A percentile compares a stretch with the other conserved stretches of the same genome.
These are phyloP conservation scores for Neodiprion pinetum DNA, from an alignment of 1,140 invertebrate species.

Conservation along the genomic window DNA sequence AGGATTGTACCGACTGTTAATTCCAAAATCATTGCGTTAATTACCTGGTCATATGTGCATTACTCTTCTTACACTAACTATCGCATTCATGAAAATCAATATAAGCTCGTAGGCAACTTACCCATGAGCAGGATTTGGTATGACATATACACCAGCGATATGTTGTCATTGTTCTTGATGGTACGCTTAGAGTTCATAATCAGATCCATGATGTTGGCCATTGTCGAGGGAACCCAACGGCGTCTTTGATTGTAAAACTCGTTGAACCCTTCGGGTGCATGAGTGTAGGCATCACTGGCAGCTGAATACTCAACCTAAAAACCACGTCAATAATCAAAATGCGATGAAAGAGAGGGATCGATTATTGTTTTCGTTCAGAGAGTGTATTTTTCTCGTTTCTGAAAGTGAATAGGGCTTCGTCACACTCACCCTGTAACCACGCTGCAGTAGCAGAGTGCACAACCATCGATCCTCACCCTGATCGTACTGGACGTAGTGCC, in stretches of 20 bases:
- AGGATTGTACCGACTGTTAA: constrained; percentile 78
- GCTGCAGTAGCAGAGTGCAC: constrained; percentile 84
- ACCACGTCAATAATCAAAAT: constrained; percentile 1
- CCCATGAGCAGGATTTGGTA: constrained; percentile 77
- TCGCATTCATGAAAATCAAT: no score
- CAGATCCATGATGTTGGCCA: constrained; percentile 88
- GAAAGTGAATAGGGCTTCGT: not conserved
- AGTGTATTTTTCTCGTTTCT: no score
- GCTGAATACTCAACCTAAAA: constrained; percentile 82
- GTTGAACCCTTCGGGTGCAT: constrained; percentile 85
- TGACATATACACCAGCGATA: constrained; percentile 81
- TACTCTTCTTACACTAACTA: no score
- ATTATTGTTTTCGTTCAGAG: no score
- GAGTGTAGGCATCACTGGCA: constrained; percentile 91
- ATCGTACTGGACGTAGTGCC: constrained; percentile 93
- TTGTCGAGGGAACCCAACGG: constrained; percentile 89
- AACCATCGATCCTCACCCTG: constrained; percentile 91
- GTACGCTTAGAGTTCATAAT: constrained; percentile 76
- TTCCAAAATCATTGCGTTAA: constrained; percentile 26
- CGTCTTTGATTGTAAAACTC: constrained; percentile 90
- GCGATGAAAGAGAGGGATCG: not conserved
- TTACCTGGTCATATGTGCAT: no score
- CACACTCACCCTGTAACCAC: constrained; percentile 78
- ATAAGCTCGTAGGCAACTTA: constrained; percentile 15
- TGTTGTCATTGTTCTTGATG: constrained; percentile 83